Conservation (phyloP, 2,797 vertebrate species). For the Sebastes variabilis region DNA sequence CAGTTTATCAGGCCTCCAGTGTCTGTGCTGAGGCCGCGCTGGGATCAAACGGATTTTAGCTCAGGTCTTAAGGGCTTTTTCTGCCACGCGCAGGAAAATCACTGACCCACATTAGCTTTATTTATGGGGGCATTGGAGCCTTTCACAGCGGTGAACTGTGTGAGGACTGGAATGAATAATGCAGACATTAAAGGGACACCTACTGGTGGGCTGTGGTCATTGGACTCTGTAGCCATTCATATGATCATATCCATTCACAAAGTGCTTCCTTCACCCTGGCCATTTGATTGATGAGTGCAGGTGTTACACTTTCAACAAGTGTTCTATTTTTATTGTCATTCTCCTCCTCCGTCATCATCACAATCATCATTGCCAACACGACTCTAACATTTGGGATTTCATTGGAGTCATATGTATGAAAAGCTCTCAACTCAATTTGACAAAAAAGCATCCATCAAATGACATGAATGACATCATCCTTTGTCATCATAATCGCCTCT, state of each 20-base stretch:
- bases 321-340: background rate
- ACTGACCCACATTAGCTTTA: conserved; percentile 62
- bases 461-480: background rate
- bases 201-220: conserved; percentile 42
- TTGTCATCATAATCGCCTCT: background rate
- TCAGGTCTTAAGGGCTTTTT: conserved; percentile 42
- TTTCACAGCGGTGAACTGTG: conserved; percentile 24
- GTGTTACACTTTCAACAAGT: background rate
- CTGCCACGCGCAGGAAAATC: conserved; percentile 41
- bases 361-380: background rate
- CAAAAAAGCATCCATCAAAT: background rate
- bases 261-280: conserved; percentile 17
- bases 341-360: background rate
- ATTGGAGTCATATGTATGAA: background rate
- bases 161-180: conserved; percentile 10
- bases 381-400: background rate
- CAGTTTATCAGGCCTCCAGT: conserved; percentile 16
- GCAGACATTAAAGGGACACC: conserved; percentile 46
- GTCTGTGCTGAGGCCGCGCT: conserved; percentile 7
- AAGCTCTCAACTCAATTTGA: background rate
- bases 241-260: conserved; percentile 31
- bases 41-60: conserved; percentile 45
- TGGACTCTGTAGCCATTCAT: conserved; percentile 30
- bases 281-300: background rate
- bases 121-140: conserved; percentile 22